These are phyloP conservation scores for Anabas testudineus DNA, from an alignment of 2,797 vertebrate species.

Conservation along the genomic window DNA sequence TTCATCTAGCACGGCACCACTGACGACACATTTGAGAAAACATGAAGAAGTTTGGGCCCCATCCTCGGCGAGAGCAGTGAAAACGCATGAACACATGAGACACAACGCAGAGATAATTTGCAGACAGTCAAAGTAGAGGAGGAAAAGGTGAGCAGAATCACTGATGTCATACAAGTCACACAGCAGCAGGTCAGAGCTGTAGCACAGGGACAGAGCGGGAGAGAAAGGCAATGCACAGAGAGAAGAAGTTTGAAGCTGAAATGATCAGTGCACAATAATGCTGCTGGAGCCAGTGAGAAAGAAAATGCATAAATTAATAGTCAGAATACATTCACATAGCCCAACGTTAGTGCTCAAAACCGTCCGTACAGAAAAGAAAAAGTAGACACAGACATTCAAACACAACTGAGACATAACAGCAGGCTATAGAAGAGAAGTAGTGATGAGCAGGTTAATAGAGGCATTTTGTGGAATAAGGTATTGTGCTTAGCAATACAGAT, in stretches of 20 bases:
- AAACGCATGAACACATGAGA: slow-evolving; percentile 62
- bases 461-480: slow-evolving; percentile 47
- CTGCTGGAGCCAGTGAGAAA: slow-evolving; percentile 73
- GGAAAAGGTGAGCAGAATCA: slow-evolving; percentile 72
- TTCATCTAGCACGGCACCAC: slow-evolving; percentile 64
- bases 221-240: slow-evolving; percentile 63
- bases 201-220: slow-evolving; percentile 66
- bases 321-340: slow-evolving; percentile 80
- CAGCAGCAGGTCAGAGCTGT: slow-evolving; percentile 69
- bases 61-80: slow-evolving; percentile 60
- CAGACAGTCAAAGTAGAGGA: slow-evolving; percentile 66
- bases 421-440: slow-evolving; percentile 63
- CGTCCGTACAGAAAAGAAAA: slow-evolving; percentile 38
- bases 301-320: slow-evolving; percentile 70
- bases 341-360: slow-evolving; percentile 46
- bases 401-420: slow-evolving; percentile 50
- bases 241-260: slow-evolving; percentile 70
- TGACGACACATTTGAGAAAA: slow-evolving; percentile 64
- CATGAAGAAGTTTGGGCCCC: slow-evolving; percentile 59
- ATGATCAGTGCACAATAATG: slow-evolving; percentile 73
- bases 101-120: slow-evolving; percentile 68
- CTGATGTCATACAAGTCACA: slow-evolving; percentile 77
- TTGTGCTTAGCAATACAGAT: slow-evolving; percentile 61
- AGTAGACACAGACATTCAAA: slow-evolving; percentile 49
- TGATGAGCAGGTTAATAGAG: slow-evolving; percentile 69